Base-by-base conservation (phyloP, 2,113 vertebrate species). In the Notarius lentiginosus region DNA sequence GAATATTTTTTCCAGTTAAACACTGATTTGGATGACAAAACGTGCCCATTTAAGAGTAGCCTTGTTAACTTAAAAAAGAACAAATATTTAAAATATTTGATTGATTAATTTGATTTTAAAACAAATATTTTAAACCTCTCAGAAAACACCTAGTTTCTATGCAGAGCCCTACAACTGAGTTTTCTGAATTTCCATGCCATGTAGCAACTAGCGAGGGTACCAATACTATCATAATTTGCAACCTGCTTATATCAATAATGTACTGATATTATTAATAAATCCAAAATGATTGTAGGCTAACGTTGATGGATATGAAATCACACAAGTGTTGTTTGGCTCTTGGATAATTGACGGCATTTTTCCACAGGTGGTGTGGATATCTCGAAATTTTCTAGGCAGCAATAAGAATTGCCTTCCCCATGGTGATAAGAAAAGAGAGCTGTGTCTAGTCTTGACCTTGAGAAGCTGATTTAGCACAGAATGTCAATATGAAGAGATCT, bases 361-460 rank as follows among this genome's bases (percentile, higher is more conserved):
- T 51, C 92, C 94, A 94, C 55, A 93, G 94, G 94, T 95, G 94
- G 94, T 93, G 95, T 95, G 94, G 94, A 95, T 95, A 95, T 93
- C 93, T 95, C 95, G 95, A 96, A 95, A 95, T 96, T 95, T 94
- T 95, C 58, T 90, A 92, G 91, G 92, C 94, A 91, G 94, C 94
- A 94, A 96, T 81, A 95, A 95, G 95, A 95, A 96, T 95, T 96
- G 95, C 94, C 96, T 93, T 96, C 95, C 93, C 96, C 95, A 94
- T 94, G 94, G 95, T 94, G 96, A 96, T 96, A 96, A 97, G 95
- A 51, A 76, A 95, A 94, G 91, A 94, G 93, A 88, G 53, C 58
- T 80, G 30, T 68, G 73, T 41, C 94, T 94, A 89, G 90, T 2
- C 86, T 90, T 93, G 93, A 92, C 94, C 95, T 96, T 95, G 95